Base-by-base conservation (phyloP, 2,888 invertebrate genomes). In the Ormia ochracea region DNA sequence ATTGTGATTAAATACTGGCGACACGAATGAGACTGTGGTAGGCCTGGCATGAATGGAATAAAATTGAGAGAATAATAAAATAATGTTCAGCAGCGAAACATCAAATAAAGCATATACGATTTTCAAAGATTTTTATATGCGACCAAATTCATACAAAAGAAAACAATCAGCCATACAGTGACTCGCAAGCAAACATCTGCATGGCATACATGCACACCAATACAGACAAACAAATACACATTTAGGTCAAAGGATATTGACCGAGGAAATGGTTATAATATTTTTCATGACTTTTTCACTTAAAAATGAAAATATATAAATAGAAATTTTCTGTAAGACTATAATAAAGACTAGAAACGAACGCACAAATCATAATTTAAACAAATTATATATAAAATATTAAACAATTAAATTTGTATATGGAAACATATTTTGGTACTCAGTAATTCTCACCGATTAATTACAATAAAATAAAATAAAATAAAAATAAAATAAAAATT, bases 221-320 rank as follows among this genome's bases (percentile, higher is more conserved):
- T 65, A 72, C 61, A 72, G 52, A 79, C 58, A 31, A 0, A 78
- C 63, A 69, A 80, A 84, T 82, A 85, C 1, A 79, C 84, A 87
- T 85, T 86, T 87, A 85, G 87, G 87, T 87, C 87, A 87, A 87
- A 87, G 87, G 87, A 87, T 87, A 86, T 87, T 87, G 87, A 87
- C 87, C 87, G 84, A 80, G 82, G 80, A 75, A 83, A 83, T 65
- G 81, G 56, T 74, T 75, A 33, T 78, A 78, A 69, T 74, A 54
- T 68, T 58, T 59, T 52, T 65, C 14, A 31, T 52, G 48, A 10
- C 19, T 36, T 58, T 26, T 68, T 54, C 14, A 43, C 19, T 48
- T 33, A 9, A 31, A 23, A 63, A 61, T n/a, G n/a, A n/a, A n/a
- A n/a, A n/a, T n/a, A n/a, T n/a, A 33, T 2, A 38, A 1, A 28